These are phyloP conservation scores for Smithornis capensis DNA, from an alignment of 2,113 vertebrate species.

Conservation along the genomic window DNA sequence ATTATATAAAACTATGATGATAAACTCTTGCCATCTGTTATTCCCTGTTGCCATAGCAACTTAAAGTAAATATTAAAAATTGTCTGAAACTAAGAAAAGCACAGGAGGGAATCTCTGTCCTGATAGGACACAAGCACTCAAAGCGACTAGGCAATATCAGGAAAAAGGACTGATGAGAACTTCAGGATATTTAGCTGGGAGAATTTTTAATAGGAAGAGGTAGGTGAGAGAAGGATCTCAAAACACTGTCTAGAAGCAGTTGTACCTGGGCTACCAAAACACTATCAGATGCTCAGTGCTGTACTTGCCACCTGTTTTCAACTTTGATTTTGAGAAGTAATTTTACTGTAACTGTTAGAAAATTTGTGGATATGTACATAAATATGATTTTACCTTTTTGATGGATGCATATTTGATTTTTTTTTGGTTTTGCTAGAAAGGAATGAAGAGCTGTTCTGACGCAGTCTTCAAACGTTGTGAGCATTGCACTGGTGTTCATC, in stretches of 20 bases:
- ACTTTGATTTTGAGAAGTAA: conserved; percentile 10
- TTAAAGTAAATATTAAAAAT: conserved; percentile 78
- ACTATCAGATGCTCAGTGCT: background rate
- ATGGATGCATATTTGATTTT: conserved; percentile 21
- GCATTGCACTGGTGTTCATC: background rate
- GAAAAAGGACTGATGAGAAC: conserved; percentile 4
- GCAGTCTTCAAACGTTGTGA: background rate
- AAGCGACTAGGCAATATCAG: conserved; percentile 30
- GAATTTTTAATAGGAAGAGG: background rate
- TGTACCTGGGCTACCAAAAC: background rate
- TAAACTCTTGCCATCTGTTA: conserved; percentile 76
- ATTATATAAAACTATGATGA: conserved; percentile 66
- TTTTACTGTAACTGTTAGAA: background rate
- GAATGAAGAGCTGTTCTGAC: background rate
- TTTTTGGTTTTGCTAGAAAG: background rate
- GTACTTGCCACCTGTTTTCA: conserved; percentile 12
- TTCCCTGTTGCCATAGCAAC: conserved; percentile 59
- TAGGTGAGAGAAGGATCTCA: background rate
- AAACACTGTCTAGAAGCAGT: background rate
- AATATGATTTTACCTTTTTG: background rate
- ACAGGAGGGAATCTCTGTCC: conserved; percentile 72
- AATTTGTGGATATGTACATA: background rate
- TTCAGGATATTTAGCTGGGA: background rate
- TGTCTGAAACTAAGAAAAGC: conserved; percentile 71
- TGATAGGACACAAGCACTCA: conserved; percentile 68